These are phyloP conservation scores for Sphecodes monilicornis DNA, from an alignment of 2,888 invertebrate genomes.

Conservation along the genomic window DNA sequence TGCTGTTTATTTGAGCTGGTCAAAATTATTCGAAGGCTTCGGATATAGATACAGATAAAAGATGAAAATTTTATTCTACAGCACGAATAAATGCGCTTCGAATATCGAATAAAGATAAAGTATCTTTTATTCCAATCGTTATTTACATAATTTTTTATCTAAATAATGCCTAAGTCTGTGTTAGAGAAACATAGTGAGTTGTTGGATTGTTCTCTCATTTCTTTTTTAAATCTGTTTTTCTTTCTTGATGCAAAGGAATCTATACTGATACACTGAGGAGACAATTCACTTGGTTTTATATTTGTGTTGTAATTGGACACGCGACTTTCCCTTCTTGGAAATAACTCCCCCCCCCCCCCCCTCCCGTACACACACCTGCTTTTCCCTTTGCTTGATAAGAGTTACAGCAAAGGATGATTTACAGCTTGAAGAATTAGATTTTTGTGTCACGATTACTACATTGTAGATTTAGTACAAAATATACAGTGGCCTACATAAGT, in stretches of 20 bases:
- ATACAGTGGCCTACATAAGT: too few species aligned
- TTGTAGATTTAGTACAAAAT: neutral
- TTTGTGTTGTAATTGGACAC: conserved; percentile 23
- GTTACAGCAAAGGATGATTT: conserved; percentile 3
- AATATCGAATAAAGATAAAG: too few species aligned
- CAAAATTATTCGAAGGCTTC: too few species aligned
- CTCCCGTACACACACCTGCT: neutral
- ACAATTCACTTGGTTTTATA: conserved; percentile 4
- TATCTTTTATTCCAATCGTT: too few species aligned
- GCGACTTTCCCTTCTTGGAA: conserved; percentile 51
- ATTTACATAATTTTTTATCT: too few species aligned
- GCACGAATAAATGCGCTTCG: too few species aligned
- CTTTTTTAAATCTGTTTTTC: neutral
- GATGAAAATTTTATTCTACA: too few species aligned
- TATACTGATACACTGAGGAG: neutral
- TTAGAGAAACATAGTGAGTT: too few species aligned
- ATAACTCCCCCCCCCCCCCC: neutral
- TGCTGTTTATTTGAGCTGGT: too few species aligned
- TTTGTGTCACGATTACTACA: conserved; percentile 4
- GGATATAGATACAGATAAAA: too few species aligned
- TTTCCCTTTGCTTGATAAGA: neutral
- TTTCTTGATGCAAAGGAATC: neutral
- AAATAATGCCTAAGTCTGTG: too few species aligned
- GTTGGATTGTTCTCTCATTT: neutral
- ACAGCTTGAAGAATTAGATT: neutral